phyloP scores from a whole-genome alignment of 2,888 invertebrate genomes.

The Pollenia amentaria region DNA sequence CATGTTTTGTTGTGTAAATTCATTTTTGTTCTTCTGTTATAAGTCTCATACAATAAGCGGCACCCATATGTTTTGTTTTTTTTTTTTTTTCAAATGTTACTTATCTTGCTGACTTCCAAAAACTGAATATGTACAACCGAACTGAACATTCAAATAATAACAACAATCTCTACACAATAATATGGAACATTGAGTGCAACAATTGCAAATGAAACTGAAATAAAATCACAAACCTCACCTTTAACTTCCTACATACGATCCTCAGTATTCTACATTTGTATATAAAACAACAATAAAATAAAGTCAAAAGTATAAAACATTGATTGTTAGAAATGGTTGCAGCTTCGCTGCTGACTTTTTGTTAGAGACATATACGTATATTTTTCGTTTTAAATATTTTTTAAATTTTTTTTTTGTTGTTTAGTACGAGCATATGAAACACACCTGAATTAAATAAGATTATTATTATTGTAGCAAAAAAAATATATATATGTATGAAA shows the following conservation, averaged over 20 bases:
- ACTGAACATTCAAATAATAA: constrained; percentile 67
- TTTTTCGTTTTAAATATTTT: constrained; percentile 51
- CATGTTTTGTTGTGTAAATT: neutral
- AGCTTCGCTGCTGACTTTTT: constrained; percentile 50
- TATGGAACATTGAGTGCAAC: constrained; percentile 73
- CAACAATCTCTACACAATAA: constrained; percentile 69
- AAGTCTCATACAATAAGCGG: constrained; percentile 44
- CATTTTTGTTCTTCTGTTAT: constrained; percentile 36
- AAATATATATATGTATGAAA: constrained; percentile 37
- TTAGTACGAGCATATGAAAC: constrained; percentile 63
- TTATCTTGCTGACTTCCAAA: constrained; percentile 50
- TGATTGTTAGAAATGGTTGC: constrained; percentile 53
- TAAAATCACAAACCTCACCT: constrained; percentile 80
- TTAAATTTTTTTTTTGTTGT: neutral
- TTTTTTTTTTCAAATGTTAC: constrained; percentile 41
- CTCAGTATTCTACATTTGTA: constrained; percentile 43
- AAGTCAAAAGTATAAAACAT: constrained; percentile 57
- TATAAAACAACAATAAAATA: constrained; percentile 33
- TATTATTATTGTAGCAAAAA: constrained; percentile 18
- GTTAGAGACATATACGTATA: constrained; percentile 28
- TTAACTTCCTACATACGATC: constrained; percentile 82
- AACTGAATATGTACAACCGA: constrained; percentile 19
- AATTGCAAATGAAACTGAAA: constrained; percentile 73
- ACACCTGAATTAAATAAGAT: constrained; percentile 77
- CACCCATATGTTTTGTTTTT: constrained; percentile 65